Evolutionary conservation across 1,140 invertebrate species (phyloP), one percentile per base, ranked within the genome.

Genomic region (Schlechtendalia chinensis): DNA sequence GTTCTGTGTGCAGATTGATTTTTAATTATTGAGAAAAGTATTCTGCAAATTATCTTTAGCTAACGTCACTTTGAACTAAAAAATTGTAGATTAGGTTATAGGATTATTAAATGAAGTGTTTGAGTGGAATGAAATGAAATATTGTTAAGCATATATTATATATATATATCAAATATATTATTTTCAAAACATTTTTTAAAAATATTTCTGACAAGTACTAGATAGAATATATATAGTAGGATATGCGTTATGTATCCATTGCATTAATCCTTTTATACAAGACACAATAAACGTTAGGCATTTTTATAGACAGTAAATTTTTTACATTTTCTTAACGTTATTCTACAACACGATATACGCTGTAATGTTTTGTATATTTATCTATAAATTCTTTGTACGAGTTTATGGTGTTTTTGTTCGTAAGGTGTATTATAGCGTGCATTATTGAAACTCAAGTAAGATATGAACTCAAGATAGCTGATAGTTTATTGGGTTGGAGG

Each of bases 401-500:
- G 69, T 54, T 54, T 29, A 47, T 54, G n/a, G 69, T 12, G 27
- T 71, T 53, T 72, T 72, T 32, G 24, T 72, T 72, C 17, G 27
- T 69, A 69, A 27, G 45, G 67, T 32, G n/a, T 45, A 77, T 45
- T 77, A 29, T 79, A 50, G 75, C 75, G 56, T 79, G 75, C 58
- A 24, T 47, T 79, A 79, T 79, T 79, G 54, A 63, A 79, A 79
- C 75, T 58, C 32, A 61, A 59, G 59, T 56, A 79, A 27, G 75
- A 79, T 79, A 47, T 50, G 45, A 61, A 79, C 22, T 79, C 11
- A 27, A 79, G 75, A 79, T 79, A 79, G 39, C 39, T 32, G 58
- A 79, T 79, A 79, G 58, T 47, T 77, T 63, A 79, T 79, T 79
- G 75, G 27, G 39, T 45, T 58, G 72, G 32, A 75, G 54, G 54